phyloP scores from a whole-genome alignment of 1,140 invertebrate genomes.

The Sycophila sp. region DNA sequence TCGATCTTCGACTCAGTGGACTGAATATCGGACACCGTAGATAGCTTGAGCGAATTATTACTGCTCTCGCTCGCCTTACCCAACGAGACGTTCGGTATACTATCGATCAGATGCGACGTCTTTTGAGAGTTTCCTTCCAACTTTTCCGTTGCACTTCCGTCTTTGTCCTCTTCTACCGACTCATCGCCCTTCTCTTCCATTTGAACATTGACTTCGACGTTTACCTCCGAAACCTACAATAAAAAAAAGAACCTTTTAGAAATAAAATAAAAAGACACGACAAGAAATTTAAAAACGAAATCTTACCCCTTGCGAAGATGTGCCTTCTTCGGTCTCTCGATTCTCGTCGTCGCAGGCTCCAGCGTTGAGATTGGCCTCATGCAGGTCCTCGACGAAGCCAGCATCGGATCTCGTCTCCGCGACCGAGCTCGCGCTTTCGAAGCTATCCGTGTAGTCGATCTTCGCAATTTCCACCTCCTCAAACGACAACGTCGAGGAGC shows the following conservation, averaged over 20 bases:
- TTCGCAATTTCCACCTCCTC: no score
- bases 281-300: no score
- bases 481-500: no score
- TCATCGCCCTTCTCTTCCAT: background rate
- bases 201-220: background rate
- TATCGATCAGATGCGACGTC: slow-evolving; percentile 11
- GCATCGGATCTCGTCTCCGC: no score
- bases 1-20: slow-evolving; percentile 3
- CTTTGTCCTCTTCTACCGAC: background rate
- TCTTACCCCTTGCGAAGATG: background rate
- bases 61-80: background rate
- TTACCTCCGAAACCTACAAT: no score
- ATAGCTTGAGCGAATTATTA: background rate
- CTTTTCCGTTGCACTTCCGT: background rate
- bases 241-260: no score
- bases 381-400: no score
- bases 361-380: no score
- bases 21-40: background rate
- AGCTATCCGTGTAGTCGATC: no score
- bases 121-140: background rate
- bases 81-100: background rate
- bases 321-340: background rate
- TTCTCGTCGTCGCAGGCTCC: no score
- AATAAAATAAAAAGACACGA: no score
- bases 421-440: no score